phyloP scores from a whole-genome alignment of 2,797 vertebrate species.

The Lemur catta region DNA sequence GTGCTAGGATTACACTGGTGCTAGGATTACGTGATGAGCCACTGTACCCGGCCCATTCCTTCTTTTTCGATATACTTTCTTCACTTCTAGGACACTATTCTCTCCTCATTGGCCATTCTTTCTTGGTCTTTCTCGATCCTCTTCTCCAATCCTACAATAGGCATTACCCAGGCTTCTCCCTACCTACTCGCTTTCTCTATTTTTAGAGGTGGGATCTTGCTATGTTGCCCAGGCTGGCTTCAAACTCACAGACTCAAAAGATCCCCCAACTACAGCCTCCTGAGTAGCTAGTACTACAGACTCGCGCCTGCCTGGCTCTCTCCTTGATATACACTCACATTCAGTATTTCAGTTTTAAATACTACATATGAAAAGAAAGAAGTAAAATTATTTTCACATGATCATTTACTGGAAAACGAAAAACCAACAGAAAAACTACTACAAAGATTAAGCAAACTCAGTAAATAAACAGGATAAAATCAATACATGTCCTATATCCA shows the following conservation, averaged over 20 bases:
- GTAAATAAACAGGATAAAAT: neutral
- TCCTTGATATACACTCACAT: neutral
- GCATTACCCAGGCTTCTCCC: neutral
- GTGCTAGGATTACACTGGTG: no score
- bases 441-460: neutral
- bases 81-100: neutral
- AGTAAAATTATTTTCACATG: neutral
- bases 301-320: no score
- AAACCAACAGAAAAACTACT: neutral
- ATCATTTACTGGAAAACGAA: neutral
- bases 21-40: no score
- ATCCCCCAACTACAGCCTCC: no score
- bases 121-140: neutral
- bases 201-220: no score
- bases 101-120: neutral
- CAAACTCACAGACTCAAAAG: no score
- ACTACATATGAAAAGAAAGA: neutral
- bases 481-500: neutral
- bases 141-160: neutral
- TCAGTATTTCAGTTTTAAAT: neutral
- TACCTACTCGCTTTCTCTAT: neutral
- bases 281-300: no score
- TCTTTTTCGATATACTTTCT: neutral
- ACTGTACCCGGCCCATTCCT: neutral
- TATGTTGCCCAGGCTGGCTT: no score